These are phyloP conservation scores for Hipparchia semele DNA, from an alignment of 2,888 invertebrate genomes.

Conservation along the genomic window DNA sequence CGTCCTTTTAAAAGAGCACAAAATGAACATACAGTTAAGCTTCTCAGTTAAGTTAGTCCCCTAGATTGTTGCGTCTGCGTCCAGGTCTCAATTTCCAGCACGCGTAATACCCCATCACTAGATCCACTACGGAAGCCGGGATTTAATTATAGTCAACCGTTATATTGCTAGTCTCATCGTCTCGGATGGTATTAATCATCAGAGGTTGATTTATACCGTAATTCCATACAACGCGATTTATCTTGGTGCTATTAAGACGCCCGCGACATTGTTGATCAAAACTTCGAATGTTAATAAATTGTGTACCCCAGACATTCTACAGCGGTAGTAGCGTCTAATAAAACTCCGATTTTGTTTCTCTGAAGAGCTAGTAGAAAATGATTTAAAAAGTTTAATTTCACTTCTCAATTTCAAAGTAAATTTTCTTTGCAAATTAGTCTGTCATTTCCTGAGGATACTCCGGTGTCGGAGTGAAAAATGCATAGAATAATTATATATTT, in stretches of 20 bases:
- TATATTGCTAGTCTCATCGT: constrained; percentile 74
- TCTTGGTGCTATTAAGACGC: constrained; percentile 65
- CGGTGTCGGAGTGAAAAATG: too few relatives aligned
- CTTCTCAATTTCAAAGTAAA: too few relatives aligned
- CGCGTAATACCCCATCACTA: constrained; percentile 45
- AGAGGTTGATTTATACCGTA: constrained; percentile 77
- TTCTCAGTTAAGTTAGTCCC: constrained; percentile 26
- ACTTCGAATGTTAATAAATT: constrained; percentile 23
- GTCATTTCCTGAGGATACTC: too few relatives aligned
- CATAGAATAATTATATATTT: too few relatives aligned
- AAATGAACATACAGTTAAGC: constrained; percentile 21
- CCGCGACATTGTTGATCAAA: constrained; percentile 41
- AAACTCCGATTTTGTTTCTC: too few relatives aligned
- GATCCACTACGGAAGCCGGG: constrained; percentile 67
- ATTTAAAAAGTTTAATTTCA: too few relatives aligned
- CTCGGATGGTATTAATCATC: constrained; percentile 73
- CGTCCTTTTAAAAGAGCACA: background rate
- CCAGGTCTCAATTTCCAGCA: constrained; percentile 52
- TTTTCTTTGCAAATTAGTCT: too few relatives aligned
- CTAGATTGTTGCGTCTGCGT: constrained; percentile 48
- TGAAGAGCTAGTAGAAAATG: too few relatives aligned
- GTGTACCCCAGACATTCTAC: background rate
- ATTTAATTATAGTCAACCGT: constrained; percentile 78
- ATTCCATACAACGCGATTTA: constrained; percentile 65
- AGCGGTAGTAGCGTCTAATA: background rate